Percentiles rank a stretch among this genome's conserved stretches.
Evolutionary conservation across 2,888 invertebrate genomes (phyloP).

Genomic region (Tachina grossa): DNA sequence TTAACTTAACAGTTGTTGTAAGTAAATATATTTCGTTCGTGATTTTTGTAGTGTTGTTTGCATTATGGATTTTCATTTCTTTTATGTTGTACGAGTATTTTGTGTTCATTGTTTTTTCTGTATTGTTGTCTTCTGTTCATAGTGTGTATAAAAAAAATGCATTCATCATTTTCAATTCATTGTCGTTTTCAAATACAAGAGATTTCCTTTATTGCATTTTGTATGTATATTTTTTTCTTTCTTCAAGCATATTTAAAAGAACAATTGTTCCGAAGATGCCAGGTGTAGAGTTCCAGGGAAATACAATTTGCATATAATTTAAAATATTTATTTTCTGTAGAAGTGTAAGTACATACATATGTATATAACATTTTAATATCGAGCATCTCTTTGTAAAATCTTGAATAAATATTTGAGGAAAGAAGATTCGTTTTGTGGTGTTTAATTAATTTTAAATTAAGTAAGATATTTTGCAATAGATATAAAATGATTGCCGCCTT

Average conservation of each 20-base stretch:
- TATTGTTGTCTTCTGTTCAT: constrained; percentile 39
- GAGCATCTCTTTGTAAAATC: neutral
- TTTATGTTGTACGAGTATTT: constrained; percentile 41
- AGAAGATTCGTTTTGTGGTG: too few species aligned
- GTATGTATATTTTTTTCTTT: constrained; percentile 23
- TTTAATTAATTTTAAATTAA: too few species aligned
- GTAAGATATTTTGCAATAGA: too few species aligned
- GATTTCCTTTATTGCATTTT: constrained; percentile 64
- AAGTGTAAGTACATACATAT: neutral
- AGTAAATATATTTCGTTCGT: constrained; percentile 65
- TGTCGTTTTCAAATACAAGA: constrained; percentile 62
- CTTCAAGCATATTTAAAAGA: constrained; percentile 34
- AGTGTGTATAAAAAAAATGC: constrained; percentile 49
- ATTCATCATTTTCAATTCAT: constrained; percentile 67
- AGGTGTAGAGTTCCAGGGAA: constrained; percentile 68
- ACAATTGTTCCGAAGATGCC: constrained; percentile 65
- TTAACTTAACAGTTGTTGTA: constrained; percentile 61
- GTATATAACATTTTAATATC: neutral
- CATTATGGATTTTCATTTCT: constrained; percentile 68
- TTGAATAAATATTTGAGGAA: neutral
- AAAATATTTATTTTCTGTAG: constrained; percentile 12
- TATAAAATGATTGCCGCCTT: too few species aligned
- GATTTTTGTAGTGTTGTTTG: constrained; percentile 69
- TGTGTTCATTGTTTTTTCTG: constrained; percentile 32
- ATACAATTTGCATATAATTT: constrained; percentile 66